These are phyloP conservation scores for Phalacrocorax brasilianus DNA, from an alignment of 2,113 vertebrate species.

Conservation along the genomic window DNA sequence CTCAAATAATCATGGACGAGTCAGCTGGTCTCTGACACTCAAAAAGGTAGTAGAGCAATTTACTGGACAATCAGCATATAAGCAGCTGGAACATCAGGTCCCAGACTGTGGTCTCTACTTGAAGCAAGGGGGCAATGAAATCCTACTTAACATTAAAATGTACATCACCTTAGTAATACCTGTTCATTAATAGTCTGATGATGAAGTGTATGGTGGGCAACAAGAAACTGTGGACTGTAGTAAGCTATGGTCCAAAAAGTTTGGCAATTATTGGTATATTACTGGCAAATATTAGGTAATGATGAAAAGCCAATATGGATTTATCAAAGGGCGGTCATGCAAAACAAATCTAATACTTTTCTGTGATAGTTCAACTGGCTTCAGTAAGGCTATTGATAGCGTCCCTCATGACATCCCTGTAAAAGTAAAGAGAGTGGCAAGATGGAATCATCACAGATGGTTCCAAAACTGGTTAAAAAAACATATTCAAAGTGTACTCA, in stretches of 20 bases:
- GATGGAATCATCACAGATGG: not conserved
- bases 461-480: not conserved
- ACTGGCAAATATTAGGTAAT: not conserved
- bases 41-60: not conserved
- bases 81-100: not conserved
- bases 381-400: not conserved
- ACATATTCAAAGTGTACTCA: not conserved
- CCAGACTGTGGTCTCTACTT: not conserved
- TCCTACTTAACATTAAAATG: not conserved
- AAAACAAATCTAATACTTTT: not conserved
- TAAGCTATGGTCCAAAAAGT: not conserved
- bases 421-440: not conserved
- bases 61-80: not conserved
- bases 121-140: not conserved
- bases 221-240: not conserved
- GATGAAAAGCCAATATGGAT: not conserved
- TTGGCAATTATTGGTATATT: not conserved
- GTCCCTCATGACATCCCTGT: not conserved
- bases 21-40: not conserved
- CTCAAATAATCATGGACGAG: not conserved
- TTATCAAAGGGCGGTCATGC: not conserved
- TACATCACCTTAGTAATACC: not conserved
- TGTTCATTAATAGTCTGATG: not conserved
- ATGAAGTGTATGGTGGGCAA: not conserved
- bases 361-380: not conserved